Evolutionary conservation across 2,797 vertebrate genomes (phyloP).

Genomic region (Oceanodroma leucorhoa): DNA sequence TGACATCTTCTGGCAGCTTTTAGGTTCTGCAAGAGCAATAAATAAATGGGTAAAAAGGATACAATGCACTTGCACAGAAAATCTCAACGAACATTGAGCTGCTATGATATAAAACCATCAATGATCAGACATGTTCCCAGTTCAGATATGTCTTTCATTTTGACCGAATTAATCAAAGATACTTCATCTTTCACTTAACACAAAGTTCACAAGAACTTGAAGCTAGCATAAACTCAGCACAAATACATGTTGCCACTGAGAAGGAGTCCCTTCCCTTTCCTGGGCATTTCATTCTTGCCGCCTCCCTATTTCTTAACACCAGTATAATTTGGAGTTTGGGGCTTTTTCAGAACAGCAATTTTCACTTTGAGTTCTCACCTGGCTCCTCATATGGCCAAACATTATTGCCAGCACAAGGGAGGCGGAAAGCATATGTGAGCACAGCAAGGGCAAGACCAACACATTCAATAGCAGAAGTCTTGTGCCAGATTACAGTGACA

Average conservation of each 20-base stretch:
- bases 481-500: not conserved
- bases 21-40: not conserved
- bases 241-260: not conserved
- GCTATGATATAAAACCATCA: not conserved
- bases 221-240: not conserved
- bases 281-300: not conserved
- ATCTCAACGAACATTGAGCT: not conserved
- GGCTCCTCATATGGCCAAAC: not conserved
- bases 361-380: not conserved
- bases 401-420: not conserved
- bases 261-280: not conserved
- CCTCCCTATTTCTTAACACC: not conserved
- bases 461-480: not conserved
- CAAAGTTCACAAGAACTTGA: not conserved
- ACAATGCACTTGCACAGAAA: not conserved
- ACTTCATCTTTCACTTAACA: not conserved
- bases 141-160: not conserved
- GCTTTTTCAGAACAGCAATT: not conserved
- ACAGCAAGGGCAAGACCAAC: not conserved
- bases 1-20: constrained; percentile 49
- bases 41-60: not conserved
- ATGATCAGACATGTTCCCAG: not conserved
- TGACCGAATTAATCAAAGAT: not conserved
- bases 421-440: not conserved
- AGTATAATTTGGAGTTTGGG: not conserved